These are phyloP conservation scores for Clarias pachynema DNA, from an alignment of 2,797 vertebrate species.

Conservation along the genomic window DNA sequence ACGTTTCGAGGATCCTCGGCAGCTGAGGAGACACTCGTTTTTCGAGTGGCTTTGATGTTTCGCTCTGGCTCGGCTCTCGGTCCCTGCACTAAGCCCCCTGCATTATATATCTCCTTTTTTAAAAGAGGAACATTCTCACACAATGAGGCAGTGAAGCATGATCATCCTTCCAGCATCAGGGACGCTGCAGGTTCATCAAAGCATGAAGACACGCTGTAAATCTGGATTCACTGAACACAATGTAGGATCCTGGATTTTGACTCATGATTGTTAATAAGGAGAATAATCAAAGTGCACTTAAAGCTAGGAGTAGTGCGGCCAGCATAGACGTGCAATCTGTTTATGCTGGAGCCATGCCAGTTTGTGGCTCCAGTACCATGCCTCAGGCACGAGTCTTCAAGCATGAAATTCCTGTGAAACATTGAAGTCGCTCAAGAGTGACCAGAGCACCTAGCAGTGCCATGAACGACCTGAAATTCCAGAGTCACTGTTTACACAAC, in stretches of 20 bases:
- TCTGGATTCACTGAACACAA: constrained; percentile 11
- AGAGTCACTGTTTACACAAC: background rate
- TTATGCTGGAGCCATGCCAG: constrained; percentile 10
- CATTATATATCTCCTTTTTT: constrained; percentile 25
- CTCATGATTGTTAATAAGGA: constrained; percentile 17
- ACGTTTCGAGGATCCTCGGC: constrained; percentile 13
- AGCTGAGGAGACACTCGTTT: constrained; percentile 20
- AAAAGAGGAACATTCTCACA: constrained; percentile 25
- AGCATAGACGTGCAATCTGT: background rate
- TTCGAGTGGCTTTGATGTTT: background rate
- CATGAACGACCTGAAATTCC: background rate
- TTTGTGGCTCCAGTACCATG: background rate
- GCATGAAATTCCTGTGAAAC: constrained; percentile 13
- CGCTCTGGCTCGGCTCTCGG: background rate
- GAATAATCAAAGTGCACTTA: constrained; percentile 8
- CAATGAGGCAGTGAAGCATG: constrained; percentile 21
- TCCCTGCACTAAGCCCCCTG: background rate
- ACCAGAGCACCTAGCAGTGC: background rate
- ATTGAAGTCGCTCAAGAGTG: constrained; percentile 11
- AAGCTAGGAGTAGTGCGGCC: background rate
- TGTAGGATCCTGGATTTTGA: background rate
- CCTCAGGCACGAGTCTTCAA: constrained; percentile 4
- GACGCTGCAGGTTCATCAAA: constrained; percentile 3
- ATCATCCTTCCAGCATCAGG: background rate
- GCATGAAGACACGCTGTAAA: background rate